Percentiles rank a stretch among this genome's conserved stretches.
These are phyloP conservation scores for Montipora foliosa DNA, from an alignment of 64 coral and sea anemone genomes.

Conservation along the genomic window DNA sequence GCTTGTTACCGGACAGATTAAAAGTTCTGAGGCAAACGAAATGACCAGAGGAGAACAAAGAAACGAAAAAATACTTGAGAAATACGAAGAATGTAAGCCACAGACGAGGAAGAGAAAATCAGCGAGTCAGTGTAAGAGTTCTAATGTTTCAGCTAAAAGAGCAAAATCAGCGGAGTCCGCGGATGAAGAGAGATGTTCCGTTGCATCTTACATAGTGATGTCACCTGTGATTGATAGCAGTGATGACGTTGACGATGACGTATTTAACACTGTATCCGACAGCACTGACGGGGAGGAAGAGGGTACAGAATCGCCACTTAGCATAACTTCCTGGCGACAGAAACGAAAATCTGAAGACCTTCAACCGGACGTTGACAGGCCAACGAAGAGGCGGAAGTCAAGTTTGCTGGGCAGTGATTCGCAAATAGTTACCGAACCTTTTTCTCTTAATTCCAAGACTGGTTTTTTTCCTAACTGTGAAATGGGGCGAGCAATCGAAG, in stretches of 20 bases:
- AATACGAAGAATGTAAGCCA: background rate
- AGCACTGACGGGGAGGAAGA: constrained; percentile 65
- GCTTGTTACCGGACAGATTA: background rate
- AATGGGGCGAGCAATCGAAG: background rate
- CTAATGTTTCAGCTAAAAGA: background rate
- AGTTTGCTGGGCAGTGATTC: background rate
- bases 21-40: background rate
- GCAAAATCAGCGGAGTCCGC: background rate
- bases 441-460: background rate
- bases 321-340: constrained; percentile 19
- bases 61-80: background rate
- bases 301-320: constrained; percentile 30
- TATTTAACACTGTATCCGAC: constrained; percentile 52
- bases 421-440: background rate
- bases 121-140: background rate
- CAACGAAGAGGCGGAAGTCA: constrained; percentile 7
- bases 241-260: constrained; percentile 47
- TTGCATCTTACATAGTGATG: background rate
- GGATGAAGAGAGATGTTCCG: background rate
- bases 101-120: constrained; percentile 17
- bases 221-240: background rate
- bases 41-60: background rate
- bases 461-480: background rate
- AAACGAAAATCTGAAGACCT: constrained; percentile 62
- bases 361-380: constrained; percentile 24